Evolutionary conservation across 2,113 vertebrate species (phyloP).

Genomic region (Amphiprion ocellaris): DNA sequence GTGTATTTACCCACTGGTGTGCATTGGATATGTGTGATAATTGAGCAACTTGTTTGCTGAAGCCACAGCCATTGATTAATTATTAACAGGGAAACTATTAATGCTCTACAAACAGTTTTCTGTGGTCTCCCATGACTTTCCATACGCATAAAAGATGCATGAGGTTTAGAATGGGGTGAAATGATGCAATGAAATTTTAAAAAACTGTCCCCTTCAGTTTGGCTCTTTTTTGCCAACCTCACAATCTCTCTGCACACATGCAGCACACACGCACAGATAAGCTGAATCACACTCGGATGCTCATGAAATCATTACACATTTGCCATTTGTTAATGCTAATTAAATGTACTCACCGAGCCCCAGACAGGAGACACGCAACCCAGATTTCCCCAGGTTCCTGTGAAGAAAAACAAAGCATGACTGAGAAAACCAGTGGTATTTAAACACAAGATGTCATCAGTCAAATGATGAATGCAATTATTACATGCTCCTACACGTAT

Average conservation of each 20-base stretch:
- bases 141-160: conserved; percentile 60
- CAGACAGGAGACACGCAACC: conserved; percentile 95
- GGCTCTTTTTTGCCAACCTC: background rate
- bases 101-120: conserved; percentile 52
- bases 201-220: conserved; percentile 1
- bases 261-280: background rate
- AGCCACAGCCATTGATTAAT: conserved; percentile 68
- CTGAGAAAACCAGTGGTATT: conserved; percentile 22
- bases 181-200: conserved; percentile 31
- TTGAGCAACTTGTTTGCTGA: conserved; percentile 63
- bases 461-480: conserved; percentile 19
- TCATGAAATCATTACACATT: conserved; percentile 36
- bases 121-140: conserved; percentile 23
- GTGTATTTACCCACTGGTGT: conserved; percentile 39
- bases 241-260: background rate
- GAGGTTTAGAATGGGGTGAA: conserved; percentile 30
- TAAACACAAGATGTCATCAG: conserved; percentile 22
- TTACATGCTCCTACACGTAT: background rate
- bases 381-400: conserved; percentile 98
- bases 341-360: conserved; percentile 92
- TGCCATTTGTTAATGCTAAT: conserved; percentile 44
- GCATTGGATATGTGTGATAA: conserved; percentile 47
- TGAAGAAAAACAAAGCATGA: conserved; percentile 49
- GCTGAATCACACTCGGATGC: conserved; percentile 30
- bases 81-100: conserved; percentile 67